Evolutionary conservation across 1,140 invertebrate genomes (phyloP).

Genomic region (Drosophila baimaii): DNA sequence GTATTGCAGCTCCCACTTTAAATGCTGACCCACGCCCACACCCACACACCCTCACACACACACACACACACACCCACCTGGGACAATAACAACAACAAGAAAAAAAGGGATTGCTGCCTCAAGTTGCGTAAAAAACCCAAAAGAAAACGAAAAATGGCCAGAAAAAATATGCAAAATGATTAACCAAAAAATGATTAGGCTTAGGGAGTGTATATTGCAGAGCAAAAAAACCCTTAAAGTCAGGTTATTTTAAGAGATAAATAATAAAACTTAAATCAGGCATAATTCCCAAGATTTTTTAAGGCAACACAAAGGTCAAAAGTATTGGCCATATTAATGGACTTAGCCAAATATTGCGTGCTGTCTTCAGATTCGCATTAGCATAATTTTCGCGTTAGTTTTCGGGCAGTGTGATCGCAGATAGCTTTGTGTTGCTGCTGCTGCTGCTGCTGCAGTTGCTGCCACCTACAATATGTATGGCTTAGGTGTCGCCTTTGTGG

Average conservation of each 20-base stretch:
- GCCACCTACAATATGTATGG: conserved; percentile 81
- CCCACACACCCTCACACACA: conserved; percentile 14
- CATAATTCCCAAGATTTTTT: neutral
- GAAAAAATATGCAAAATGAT: conserved; percentile 60
- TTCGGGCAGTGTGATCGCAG: conserved; percentile 36
- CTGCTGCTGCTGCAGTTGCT: conserved; percentile 48
- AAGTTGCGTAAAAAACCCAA: conserved; percentile 50
- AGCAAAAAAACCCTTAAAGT: neutral
- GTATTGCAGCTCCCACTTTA: conserved; percentile 26
- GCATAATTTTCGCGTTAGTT: conserved; percentile 44
- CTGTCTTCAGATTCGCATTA: conserved; percentile 18
- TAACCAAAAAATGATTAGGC: conserved; percentile 64
- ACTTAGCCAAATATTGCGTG: conserved; percentile 30
- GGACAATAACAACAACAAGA: conserved; percentile 23
- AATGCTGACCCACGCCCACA: conserved; percentile 40
- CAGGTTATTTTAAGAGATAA: neutral
- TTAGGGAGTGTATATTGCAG: conserved; percentile 12
- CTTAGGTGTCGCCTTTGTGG: conserved; percentile 77
- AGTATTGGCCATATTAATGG: conserved; percentile 4
- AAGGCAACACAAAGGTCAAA: neutral
- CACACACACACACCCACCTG: conserved; percentile 13
- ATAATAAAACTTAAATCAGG: neutral
- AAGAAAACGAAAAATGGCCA: conserved; percentile 10
- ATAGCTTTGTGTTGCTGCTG: conserved; percentile 40
- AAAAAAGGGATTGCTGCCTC: conserved; percentile 61